Evolutionary conservation across 2,888 invertebrate genomes (phyloP), one percentile per base, ranked within the genome.

Genomic region (Apotomis betuletana): DNA sequence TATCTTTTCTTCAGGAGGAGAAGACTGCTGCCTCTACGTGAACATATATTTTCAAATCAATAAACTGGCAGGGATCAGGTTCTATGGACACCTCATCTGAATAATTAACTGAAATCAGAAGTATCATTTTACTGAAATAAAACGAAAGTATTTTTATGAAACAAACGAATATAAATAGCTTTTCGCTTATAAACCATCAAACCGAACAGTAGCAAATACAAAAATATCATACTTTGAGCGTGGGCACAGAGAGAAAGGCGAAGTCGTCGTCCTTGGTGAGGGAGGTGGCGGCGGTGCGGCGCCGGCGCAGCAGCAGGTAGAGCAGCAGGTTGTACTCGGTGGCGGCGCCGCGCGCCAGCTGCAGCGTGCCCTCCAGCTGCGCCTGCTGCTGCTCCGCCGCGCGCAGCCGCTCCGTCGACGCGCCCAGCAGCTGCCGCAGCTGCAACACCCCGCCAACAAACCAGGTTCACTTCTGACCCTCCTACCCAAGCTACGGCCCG

Each of bases 291-390:
- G 49, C 9, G 9, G 49, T 6, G 9, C 49, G 49, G 15, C 55
- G 46, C 27, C 15, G 46, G 36, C 65, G 65, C 55, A 65, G 55
- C 46, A 65, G 65, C 46, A 65, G 55, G 57, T 55, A 65, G n/a
- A 65, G 36, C 27, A 65, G 65, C 36, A 65, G 46, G 65, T 65
- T 57, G 57, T 65, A 65, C 65, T 65, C 65, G 36, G 57, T 54
- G 46, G 65, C 46, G 55, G 65, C 57, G 46, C 57, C 65, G 57
- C 65, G 65, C n/a, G 65, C 65, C 8, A 65, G 46, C 46, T 36
- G 12, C 57, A 65, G 65, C 36, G 46, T 65, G 46, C 36, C 46
- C 27, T 65, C 65, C 3, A 57, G 57, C 46, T 57, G 65, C n/a
- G 27, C 55, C 9, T 55, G 65, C n/a, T 55, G 55, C 55, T 12